Conservation (phyloP, 2,797 vertebrate species). For the Poeciliopsis infans region DNA sequence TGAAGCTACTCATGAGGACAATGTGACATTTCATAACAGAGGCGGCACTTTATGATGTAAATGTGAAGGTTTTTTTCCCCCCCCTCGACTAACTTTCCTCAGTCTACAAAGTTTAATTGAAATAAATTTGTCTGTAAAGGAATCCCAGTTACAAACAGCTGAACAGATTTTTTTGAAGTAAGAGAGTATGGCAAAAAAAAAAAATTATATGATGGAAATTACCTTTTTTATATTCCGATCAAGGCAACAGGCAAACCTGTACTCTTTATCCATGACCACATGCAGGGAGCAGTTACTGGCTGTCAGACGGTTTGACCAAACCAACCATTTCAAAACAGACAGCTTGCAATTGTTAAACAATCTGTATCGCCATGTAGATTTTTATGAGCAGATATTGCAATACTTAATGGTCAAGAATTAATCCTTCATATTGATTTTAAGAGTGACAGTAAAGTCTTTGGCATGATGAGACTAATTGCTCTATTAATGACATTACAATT, state of each 20-base stretch:
- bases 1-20: slow-evolving; percentile 46
- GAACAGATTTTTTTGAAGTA: slow-evolving; percentile 22
- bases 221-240: slow-evolving; percentile 12
- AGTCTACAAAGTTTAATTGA: background rate
- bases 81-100: background rate
- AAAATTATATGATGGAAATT: slow-evolving; percentile 15
- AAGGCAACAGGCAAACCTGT: slow-evolving; percentile 8
- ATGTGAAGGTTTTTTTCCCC: background rate
- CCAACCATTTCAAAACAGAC: slow-evolving; percentile 17
- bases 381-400: background rate
- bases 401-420: background rate
- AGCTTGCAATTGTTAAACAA: slow-evolving; percentile 15
- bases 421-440: background rate
- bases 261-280: slow-evolving; percentile 21
- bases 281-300: slow-evolving; percentile 20
- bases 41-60: slow-evolving; percentile 10
- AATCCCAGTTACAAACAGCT: slow-evolving; percentile 13
- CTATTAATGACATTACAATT: background rate
- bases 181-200: background rate
- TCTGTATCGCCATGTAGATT: background rate
- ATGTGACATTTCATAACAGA: slow-evolving; percentile 33
- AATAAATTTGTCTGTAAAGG: background rate
- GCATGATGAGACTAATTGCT: background rate
- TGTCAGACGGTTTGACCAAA: slow-evolving; percentile 3
- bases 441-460: background rate